A percentile compares a stretch with the other conserved stretches of the same genome.
These are phyloP conservation scores for Teleiodes luculella DNA, from an alignment of 2,888 invertebrate genomes.

Conservation along the genomic window DNA sequence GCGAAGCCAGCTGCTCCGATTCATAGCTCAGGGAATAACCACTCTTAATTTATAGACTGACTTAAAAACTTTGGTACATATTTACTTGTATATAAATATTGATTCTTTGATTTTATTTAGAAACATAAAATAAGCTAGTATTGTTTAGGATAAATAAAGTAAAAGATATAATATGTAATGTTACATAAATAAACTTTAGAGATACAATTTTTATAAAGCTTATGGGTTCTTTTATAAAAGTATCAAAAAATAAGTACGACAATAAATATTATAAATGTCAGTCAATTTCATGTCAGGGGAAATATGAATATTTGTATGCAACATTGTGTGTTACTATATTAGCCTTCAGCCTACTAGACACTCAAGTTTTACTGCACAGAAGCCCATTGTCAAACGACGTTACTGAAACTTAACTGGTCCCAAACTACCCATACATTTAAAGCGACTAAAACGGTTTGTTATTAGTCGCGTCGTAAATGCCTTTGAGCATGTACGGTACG, in stretches of 20 bases:
- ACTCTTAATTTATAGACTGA: constrained; percentile 35
- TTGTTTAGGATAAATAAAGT: too few relatives aligned
- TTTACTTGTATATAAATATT: neutral
- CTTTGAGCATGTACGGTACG: too few relatives aligned
- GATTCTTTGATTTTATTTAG: too few relatives aligned
- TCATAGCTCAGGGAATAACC: constrained; percentile 41
- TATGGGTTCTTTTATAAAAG: constrained; percentile 2
- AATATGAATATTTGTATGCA: constrained; percentile 74
- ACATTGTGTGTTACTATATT: constrained; percentile 50
- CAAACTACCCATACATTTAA: too few relatives aligned
- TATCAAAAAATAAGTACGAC: constrained; percentile 11
- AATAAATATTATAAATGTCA: constrained; percentile 32
- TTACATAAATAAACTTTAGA: too few relatives aligned
- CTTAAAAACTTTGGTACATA: neutral
- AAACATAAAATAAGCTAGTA: too few relatives aligned
- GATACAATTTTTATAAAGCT: neutral
- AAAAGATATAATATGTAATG: too few relatives aligned
- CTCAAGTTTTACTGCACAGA: neutral
- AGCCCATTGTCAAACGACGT: neutral
- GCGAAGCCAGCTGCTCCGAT: neutral
- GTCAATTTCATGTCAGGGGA: constrained; percentile 51
- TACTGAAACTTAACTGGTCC: too few relatives aligned
- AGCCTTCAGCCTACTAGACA: constrained; percentile 37
- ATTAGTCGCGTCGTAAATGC: too few relatives aligned
- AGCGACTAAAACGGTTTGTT: too few relatives aligned